Evolutionary conservation across 2,797 vertebrate genomes (phyloP).

Genomic region (Anas bahamensis): DNA sequence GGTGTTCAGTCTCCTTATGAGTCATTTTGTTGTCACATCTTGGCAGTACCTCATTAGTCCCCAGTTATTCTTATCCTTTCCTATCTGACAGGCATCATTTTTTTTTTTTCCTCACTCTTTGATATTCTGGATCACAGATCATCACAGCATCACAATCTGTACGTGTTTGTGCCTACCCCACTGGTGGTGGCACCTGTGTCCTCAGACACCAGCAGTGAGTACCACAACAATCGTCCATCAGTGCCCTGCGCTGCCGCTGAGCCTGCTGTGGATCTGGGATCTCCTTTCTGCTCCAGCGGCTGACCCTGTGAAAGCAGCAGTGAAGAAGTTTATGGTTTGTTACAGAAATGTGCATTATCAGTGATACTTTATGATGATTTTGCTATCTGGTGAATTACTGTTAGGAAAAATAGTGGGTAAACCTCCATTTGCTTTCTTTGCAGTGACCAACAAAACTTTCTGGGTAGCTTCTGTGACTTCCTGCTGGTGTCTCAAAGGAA

Average conservation of each 20-base stretch:
- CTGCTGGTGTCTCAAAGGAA: not conserved
- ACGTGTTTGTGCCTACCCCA: not conserved
- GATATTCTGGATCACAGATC: not conserved
- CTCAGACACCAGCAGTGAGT: too few species aligned
- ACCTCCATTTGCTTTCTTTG: not conserved
- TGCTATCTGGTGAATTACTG: not conserved
- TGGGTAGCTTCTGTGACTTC: not conserved
- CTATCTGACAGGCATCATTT: not conserved
- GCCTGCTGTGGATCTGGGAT: not conserved
- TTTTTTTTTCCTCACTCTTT: not conserved
- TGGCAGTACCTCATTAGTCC: not conserved
- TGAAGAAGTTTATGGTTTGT: not conserved
- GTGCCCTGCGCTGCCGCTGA: fast-evolving
- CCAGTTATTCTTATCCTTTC: not conserved
- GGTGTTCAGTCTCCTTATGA: not conserved
- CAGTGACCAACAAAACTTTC: not conserved
- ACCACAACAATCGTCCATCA: not conserved
- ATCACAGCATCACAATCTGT: not conserved
- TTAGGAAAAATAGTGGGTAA: not conserved
- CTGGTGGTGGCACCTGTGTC: not conserved
- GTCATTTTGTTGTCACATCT: not conserved
- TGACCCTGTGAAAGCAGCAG: not conserved
- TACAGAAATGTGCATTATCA: not conserved
- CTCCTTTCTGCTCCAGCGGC: not conserved
- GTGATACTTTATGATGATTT: not conserved